Evolutionary conservation across 2,797 vertebrate species (phyloP), one percentile per base, ranked within the genome.

Genomic region (Cossypha polioptera): DNA sequence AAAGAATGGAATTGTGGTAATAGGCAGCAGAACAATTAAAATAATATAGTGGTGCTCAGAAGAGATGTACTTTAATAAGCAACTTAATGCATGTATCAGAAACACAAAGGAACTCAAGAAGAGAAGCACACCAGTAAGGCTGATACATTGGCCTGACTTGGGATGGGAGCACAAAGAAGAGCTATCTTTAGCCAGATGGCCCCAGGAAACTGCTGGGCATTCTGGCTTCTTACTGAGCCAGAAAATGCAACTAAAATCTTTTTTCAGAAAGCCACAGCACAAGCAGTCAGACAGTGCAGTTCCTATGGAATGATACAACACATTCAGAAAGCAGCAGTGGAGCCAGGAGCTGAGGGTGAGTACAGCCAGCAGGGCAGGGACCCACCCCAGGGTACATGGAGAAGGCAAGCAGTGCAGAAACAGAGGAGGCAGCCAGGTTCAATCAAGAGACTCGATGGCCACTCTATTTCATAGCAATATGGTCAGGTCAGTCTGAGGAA

Each of bases 271-370:
- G 7, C 4, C 24, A 8, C 9, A 35, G 40, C 6, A 43, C 16
- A 62, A 48, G 7, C 18, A 61, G n/a, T 31, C 16, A 55, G 43
- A 26, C 8, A 38, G 16, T 11, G 14, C 1, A 13, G 10, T 31
- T 55, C 4, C 29, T 40, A 31, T 15, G 17, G 13, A 68, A 59
- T 1, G 0, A 36, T 10, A 20, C 0, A 13, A 28, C 26, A 33
- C 13, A n/a, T 7, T 31, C 42, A 72, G 45, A 40, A 47, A 71
- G 16, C 15, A 24, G 11, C 28, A n/a, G 5, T 8, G 18, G 35
- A 80, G 16, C 11, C 9, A 6, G 50, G 28, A 78, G 26, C 28
- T 51, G 38, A 51, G 29, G 10, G 10, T 11, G 5, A 10, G 58
- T 5, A 17, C 2, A 68, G 36, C n/a, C 36, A 73, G 26, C 20